Percentiles rank a stretch among this genome's conserved stretches.
Evolutionary conservation across 2,113 vertebrate species (phyloP).

Genomic region (Pachyramphus minor): DNA sequence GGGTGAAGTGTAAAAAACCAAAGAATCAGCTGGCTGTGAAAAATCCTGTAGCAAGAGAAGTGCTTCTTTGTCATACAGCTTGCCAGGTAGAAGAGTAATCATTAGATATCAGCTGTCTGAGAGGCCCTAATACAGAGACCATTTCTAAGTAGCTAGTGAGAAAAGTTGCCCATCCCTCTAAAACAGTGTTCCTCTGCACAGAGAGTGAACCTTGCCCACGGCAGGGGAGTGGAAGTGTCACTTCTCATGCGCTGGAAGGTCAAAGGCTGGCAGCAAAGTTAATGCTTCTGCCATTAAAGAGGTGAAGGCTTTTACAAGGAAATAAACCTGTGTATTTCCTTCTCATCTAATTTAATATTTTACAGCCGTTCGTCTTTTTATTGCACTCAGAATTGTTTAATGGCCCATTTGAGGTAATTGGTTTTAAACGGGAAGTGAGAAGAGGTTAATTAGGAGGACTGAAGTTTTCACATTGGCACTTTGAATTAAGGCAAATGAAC

Average conservation of each 20-base stretch:
- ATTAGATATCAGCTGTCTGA: neutral
- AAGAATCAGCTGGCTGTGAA: neutral
- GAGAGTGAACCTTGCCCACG: neutral
- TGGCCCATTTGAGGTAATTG: constrained; percentile 50
- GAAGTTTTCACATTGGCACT: constrained; percentile 45
- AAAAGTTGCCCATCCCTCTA: neutral
- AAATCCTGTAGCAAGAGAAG: neutral
- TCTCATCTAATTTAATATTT: neutral
- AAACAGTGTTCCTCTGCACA: neutral
- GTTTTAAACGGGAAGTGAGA: constrained; percentile 49
- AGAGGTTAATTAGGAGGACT: constrained; percentile 39
- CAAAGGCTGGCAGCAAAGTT: neutral
- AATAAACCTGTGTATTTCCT: neutral
- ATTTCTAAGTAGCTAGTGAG: neutral
- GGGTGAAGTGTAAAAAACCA: neutral
- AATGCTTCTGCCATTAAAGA: neutral
- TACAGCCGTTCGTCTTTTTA: constrained; percentile 8
- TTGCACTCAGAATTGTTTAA: constrained; percentile 45
- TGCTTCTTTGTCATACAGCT: neutral
- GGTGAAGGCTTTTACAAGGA: constrained; percentile 10
- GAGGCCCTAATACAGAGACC: neutral
- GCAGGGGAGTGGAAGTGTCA: neutral
- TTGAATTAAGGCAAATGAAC: constrained; percentile 42
- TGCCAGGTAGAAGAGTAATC: neutral
- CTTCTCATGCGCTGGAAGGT: neutral